Evolutionary conservation across 2,888 invertebrate genomes (phyloP).

Genomic region (Stictocephala bisonia): DNA sequence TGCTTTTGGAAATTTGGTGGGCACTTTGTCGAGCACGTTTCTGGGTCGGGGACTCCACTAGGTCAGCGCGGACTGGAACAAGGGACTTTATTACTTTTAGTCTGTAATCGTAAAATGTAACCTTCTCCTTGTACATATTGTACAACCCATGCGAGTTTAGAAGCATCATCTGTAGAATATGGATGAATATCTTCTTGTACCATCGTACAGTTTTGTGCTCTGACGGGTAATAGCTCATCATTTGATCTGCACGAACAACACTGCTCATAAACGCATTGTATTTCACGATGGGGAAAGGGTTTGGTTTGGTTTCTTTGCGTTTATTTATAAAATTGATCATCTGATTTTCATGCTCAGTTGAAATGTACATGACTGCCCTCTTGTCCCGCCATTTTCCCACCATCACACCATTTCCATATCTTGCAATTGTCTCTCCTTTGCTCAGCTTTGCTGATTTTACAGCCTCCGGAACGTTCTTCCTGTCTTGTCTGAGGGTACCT

Average conservation of each 20-base stretch:
- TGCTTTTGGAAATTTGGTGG: too few relatives aligned
- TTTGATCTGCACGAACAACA: too few relatives aligned
- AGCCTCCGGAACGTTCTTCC: not conserved
- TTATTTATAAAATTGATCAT: not conserved
- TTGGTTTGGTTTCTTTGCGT: not conserved
- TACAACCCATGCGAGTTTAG: not conserved
- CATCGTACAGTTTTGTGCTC: conserved; percentile 9
- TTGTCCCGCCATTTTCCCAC: conserved; percentile 14
- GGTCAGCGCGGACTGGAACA: not conserved
- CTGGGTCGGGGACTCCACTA: not conserved
- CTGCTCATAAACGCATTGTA: too few relatives aligned
- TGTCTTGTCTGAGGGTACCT: not conserved
- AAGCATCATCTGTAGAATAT: conserved; percentile 12
- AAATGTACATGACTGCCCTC: not conserved
- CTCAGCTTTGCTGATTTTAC: not conserved
- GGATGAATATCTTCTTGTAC: conserved; percentile 14
- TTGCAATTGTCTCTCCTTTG: not conserved
- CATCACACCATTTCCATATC: conserved; percentile 12
- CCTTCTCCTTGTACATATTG: not conserved
- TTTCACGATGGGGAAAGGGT: not conserved
- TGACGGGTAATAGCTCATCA: not conserved
- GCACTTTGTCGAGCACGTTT: not conserved
- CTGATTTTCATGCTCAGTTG: conserved; percentile 7
- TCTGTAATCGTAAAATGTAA: conserved; percentile 12
- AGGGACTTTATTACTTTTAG: conserved; percentile 9